A percentile compares a stretch with the other conserved stretches of the same genome.
phyloP scores from a whole-genome alignment of 2,888 invertebrate species.

The Agrotis segetum region DNA sequence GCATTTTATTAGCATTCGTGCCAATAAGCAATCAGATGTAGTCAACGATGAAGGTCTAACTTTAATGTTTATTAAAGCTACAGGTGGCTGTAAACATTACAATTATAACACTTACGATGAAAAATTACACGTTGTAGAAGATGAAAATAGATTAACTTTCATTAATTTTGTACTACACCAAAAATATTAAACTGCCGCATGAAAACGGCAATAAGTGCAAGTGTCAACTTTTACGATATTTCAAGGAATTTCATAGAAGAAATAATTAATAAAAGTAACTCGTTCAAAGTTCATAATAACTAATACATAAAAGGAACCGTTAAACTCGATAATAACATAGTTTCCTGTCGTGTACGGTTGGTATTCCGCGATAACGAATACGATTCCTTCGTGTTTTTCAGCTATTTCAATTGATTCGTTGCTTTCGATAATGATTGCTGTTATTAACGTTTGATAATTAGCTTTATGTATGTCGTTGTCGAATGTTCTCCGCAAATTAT shows the following conservation, averaged over 20 bases:
- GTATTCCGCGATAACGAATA: conserved; percentile 65
- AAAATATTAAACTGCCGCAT: neutral
- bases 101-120: conserved; percentile 18
- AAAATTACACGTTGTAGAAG: neutral
- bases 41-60: conserved; percentile 49
- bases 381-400: conserved; percentile 62
- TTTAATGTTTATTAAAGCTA: conserved; percentile 41
- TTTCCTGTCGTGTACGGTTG: conserved; percentile 70
- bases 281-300: conserved; percentile 31
- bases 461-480: conserved; percentile 47
- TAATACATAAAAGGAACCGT: conserved; percentile 61
- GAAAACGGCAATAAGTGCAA: neutral
- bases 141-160: conserved; percentile 15
- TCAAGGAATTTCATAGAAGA: neutral
- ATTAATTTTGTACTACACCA: neutral
- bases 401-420: conserved; percentile 61
- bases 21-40: conserved; percentile 42
- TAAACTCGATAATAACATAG: conserved; percentile 69
- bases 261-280: conserved; percentile 3
- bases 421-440: conserved; percentile 60
- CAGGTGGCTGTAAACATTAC: conserved; percentile 37
- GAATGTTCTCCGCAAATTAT: conserved; percentile 38
- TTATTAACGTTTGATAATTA: conserved; percentile 60
- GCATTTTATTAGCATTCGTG: conserved; percentile 53
- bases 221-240: neutral